A percentile compares a stretch with the other conserved stretches of the same genome.
phyloP scores from a whole-genome alignment of 1,140 invertebrate genomes.

The Onthophagus taurus region DNA sequence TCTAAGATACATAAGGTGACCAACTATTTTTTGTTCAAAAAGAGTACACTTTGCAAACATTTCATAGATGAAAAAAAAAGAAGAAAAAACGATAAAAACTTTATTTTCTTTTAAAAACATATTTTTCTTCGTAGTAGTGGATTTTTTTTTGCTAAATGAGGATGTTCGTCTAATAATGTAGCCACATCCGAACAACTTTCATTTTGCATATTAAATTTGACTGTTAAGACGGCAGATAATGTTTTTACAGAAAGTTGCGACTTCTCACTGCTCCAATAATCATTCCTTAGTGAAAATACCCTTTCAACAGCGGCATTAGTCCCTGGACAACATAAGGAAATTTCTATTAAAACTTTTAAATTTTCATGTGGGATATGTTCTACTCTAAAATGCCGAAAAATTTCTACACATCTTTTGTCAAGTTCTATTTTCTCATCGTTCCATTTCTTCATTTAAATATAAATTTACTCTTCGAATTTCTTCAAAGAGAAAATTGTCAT shows the following conservation, averaged over 20 bases:
- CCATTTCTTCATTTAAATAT: constrained; percentile 15
- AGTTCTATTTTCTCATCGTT: constrained; percentile 17
- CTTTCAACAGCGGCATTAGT: constrained; percentile 7
- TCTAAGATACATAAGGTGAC: too few species aligned
- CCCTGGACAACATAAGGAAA: constrained; percentile 16
- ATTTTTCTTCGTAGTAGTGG: constrained; percentile 11
- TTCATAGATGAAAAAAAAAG: too few species aligned
- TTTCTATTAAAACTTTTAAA: constrained; percentile 17
- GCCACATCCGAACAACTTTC: too few species aligned
- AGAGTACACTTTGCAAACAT: too few species aligned
- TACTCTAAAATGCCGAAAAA: too few species aligned
- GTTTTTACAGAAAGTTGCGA: constrained; percentile 14
- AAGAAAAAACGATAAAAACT: too few species aligned
- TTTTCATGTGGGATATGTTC: constrained; percentile 18
- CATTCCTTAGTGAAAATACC: constrained; percentile 13
- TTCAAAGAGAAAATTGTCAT: constrained; percentile 16
- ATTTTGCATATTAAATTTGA: constrained; percentile 16
- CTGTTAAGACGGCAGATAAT: constrained; percentile 14
- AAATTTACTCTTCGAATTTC: too few species aligned
- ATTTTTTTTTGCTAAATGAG: constrained; percentile 15
- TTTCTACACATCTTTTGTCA: too few species aligned
- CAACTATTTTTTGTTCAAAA: too few species aligned
- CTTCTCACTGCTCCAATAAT: too few species aligned
- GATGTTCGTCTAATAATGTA: constrained; percentile 14
- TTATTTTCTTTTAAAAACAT: too few species aligned